Conservation (phyloP, 2,797 vertebrate species). For the Nyctalus aviator region DNA sequence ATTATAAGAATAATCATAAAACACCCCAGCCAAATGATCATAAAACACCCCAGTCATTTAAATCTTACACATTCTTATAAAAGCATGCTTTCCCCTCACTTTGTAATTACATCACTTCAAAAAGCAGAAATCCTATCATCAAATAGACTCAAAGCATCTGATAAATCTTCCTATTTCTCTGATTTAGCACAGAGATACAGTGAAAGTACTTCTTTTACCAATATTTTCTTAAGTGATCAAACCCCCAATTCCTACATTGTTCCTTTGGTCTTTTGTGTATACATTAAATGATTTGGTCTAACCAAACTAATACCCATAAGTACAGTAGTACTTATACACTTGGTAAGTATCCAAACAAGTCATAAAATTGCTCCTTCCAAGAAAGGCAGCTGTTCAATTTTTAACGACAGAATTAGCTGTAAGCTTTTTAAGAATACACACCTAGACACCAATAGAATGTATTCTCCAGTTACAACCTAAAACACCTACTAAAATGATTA, state of each 20-base stretch:
- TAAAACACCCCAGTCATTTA: not conserved
- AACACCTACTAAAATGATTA: constrained; percentile 8
- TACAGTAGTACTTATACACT: not conserved
- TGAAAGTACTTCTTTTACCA: not conserved
- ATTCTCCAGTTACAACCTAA: not conserved
- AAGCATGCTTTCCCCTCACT: not conserved
- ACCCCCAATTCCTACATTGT: not conserved
- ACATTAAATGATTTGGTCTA: not conserved
- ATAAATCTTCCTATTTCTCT: not conserved
- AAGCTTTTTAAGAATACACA: constrained; percentile 3
- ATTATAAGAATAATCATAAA: not conserved
- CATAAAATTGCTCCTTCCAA: constrained; percentile 1
- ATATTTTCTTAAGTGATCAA: constrained; percentile 54
- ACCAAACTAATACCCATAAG: not conserved
- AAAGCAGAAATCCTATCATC: not conserved
- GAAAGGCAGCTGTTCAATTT: not conserved
- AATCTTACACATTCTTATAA: not conserved
- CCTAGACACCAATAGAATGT: not conserved
- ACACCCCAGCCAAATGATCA: not conserved
- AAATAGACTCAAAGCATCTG: constrained; percentile 1
- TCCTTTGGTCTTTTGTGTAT: not conserved
- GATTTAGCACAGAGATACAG: not conserved
- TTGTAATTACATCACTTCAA: constrained; percentile 18
- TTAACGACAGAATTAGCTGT: not conserved
- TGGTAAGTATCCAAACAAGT: not conserved